A percentile compares a stretch with the other conserved stretches of the same genome.
These are phyloP conservation scores for Lophochroa leadbeateri DNA, from an alignment of 2,113 vertebrate genomes.

Conservation along the genomic window DNA sequence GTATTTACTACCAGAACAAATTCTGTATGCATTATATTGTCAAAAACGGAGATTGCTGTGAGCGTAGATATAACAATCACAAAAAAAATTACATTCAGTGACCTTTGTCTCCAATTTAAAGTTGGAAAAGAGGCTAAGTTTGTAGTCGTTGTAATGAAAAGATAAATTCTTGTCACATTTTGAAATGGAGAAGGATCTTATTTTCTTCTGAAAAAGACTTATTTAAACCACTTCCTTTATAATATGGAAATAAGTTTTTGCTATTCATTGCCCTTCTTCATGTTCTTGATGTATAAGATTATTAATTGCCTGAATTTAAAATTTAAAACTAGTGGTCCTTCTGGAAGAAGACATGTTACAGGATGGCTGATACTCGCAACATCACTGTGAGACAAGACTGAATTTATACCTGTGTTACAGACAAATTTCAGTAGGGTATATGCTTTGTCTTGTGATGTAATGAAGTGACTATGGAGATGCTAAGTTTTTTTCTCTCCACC, in stretches of 20 bases:
- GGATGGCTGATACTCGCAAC: neutral
- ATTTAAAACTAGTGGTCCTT: neutral
- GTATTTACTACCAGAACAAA: neutral
- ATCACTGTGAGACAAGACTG: neutral
- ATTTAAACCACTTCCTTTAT: neutral
- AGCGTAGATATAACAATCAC: neutral
- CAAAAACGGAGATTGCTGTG: neutral
- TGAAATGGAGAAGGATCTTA: neutral
- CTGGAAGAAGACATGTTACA: neutral
- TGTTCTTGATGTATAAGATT: neutral
- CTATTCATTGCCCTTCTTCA: neutral
- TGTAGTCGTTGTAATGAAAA: neutral
- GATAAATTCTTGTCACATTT: neutral
- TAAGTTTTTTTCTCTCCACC: neutral
- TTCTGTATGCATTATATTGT: neutral
- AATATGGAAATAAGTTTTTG: neutral
- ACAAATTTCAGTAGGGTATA: neutral
- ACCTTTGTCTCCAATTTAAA: neutral
- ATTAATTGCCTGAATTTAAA: neutral
- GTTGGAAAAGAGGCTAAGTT: neutral
- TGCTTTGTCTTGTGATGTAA: neutral
- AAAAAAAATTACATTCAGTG: neutral
- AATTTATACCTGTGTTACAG: neutral
- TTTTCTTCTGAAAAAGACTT: neutral
- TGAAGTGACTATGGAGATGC: neutral